phyloP scores from a whole-genome alignment of 2,888 invertebrate genomes.

The Pasiphila rectangulata region DNA sequence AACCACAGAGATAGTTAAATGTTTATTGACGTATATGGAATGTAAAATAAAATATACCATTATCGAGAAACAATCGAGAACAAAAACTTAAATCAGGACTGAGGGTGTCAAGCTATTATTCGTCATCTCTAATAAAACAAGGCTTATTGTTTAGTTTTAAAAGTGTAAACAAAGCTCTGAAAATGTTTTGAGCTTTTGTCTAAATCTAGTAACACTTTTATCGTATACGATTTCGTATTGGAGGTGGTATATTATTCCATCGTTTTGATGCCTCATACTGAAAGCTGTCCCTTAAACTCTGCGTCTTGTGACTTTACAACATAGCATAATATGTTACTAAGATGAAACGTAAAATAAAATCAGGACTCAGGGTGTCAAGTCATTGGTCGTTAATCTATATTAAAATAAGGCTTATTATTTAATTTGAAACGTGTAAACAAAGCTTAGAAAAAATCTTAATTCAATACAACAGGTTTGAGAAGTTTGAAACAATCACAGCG shows the following conservation, averaged over 20 bases:
- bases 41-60: no score
- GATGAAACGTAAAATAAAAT: no score
- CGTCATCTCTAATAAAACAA: slow-evolving; percentile 79
- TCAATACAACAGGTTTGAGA: slow-evolving; percentile 52
- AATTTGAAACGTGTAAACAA: slow-evolving; percentile 41
- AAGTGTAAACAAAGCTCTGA: slow-evolving; percentile 15
- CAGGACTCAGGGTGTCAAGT: slow-evolving; percentile 66
- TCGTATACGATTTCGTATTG: no score
- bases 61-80: neutral
- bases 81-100: slow-evolving; percentile 28
- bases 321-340: no score
- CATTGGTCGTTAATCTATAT: slow-evolving; percentile 77
- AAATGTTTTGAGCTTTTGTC: slow-evolving; percentile 37
- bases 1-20: no score
- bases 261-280: no score
- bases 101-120: slow-evolving; percentile 74
- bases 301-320: no score
- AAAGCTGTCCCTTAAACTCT: no score
- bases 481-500: slow-evolving; percentile 73
- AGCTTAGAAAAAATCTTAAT: slow-evolving; percentile 35
- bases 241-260: no score
- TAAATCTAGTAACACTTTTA: no score
- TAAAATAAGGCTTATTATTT: slow-evolving; percentile 77
- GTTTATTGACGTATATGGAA: no score
- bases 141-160: slow-evolving; percentile 70